Evolutionary conservation across 2,888 invertebrate species (phyloP).

Genomic region (Hoplodrina blanda): DNA sequence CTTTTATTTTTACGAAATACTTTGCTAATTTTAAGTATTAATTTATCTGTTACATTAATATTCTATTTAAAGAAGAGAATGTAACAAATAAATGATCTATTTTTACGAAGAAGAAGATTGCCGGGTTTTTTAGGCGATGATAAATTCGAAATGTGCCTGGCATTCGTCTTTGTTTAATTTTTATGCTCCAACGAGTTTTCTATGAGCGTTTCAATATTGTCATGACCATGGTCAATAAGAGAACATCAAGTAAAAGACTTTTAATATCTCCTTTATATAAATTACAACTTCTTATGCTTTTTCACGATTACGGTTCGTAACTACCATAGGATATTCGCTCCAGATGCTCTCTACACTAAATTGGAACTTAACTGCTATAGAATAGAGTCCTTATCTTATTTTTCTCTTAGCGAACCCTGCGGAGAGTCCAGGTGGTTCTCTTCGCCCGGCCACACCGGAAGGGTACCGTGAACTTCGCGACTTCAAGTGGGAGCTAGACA

Average conservation of each 20-base stretch:
- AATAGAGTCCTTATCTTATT: neutral
- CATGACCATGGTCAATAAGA: too few relatives aligned
- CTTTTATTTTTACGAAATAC: neutral
- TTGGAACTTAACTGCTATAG: neutral
- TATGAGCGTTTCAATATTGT: too few relatives aligned
- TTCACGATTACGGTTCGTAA: neutral
- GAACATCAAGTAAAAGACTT: neutral
- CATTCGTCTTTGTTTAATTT: neutral
- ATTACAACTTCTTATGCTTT: neutral
- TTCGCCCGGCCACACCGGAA: conserved; percentile 77
- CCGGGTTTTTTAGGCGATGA: too few relatives aligned
- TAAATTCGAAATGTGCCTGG: neutral
- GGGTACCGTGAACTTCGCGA: conserved; percentile 83
- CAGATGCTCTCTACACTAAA: neutral
- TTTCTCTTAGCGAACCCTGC: conserved; percentile 70
- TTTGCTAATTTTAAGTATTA: too few relatives aligned
- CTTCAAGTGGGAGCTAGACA: conserved; percentile 78
- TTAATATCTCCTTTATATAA: neutral
- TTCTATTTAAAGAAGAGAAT: too few relatives aligned
- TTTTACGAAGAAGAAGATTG: too few relatives aligned
- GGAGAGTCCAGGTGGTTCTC: conserved; percentile 75
- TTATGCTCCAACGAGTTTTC: too few relatives aligned
- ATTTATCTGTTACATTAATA: too few relatives aligned
- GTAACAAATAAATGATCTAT: too few relatives aligned
- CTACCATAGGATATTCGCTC: neutral